Base-by-base conservation (phyloP, 2,888 invertebrate species). In the Dryadula phaetusa region DNA sequence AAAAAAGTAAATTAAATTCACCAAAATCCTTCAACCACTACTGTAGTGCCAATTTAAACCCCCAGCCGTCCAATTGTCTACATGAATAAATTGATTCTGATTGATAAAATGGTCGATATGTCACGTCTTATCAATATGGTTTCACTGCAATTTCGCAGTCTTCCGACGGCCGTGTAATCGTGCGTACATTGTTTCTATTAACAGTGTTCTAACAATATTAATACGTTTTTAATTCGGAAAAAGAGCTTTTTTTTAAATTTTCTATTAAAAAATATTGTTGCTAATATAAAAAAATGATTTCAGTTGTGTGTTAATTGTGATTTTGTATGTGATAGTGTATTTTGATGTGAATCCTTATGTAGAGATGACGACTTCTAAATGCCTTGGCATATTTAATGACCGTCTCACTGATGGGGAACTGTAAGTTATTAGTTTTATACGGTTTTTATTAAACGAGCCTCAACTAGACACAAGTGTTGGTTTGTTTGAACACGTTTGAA, bases 101-200 rank as follows among this genome's bases (percentile, higher is more conserved):
- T 88, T 88, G 88, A 83, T 89, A 87, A 88, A 91, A 82, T 88
- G 86, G 81, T 76, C 81, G 86, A 87, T 87, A 86, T 87, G 82
- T 89, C 88, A 87, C 86, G 87, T 85, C 84, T 90, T 92, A 91
- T 91, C 91, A 88, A 90, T 87, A 87, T 80, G 81, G 83, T 82
- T 85, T 82, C 82, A 78, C 81, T 83, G 82, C 81, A 76, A 79
- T 78, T 75, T 74, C 80, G 81, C 84, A 91, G 90, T 91, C 79
- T 79, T 73, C 74, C 76, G 76, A 77, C 81, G 81, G 74, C 79
- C 80, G 83, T 79, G 84, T 76, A 75, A 77, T 79, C 75, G 85
- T 70, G 71, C 84, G 83, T 77, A 75, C 85, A 56, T 25, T 40
- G 56, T 71, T 52, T 69, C 67, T 32, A n/a, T n/a, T n/a, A n/a